Evolutionary conservation across 2,888 invertebrate species (phyloP).

Genomic region (Tholera decimalis): DNA sequence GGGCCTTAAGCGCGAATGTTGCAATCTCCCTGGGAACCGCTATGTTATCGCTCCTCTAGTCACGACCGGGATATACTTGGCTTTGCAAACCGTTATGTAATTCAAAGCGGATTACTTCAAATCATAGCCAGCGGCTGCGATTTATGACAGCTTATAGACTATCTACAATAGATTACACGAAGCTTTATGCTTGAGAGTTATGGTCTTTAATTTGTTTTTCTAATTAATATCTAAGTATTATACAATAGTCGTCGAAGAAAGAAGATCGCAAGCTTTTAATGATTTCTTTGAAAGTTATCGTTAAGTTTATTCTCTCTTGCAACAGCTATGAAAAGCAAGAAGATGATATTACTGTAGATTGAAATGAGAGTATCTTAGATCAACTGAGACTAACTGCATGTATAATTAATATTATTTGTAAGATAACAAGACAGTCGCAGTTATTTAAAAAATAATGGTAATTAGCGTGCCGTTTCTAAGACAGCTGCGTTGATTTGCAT

Average conservation of each 20-base stretch:
- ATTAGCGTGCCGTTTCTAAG: constrained; percentile 23
- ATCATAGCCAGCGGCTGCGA: constrained; percentile 77
- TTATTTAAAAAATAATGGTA: constrained; percentile 5
- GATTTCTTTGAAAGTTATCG: constrained; percentile 25
- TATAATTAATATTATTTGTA: not conserved
- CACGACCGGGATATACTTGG: constrained; percentile 81
- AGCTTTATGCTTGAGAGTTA: constrained; percentile 63
- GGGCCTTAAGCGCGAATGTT: constrained; percentile 72
- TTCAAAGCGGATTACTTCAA: constrained; percentile 74
- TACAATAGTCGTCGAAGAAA: constrained; percentile 48
- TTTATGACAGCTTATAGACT: constrained; percentile 77
- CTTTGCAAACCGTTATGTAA: constrained; percentile 79
- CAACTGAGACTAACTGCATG: not conserved
- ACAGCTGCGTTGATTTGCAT: constrained; percentile 40
- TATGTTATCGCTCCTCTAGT: constrained; percentile 76
- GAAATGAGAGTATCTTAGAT: not conserved
- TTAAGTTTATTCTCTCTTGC: constrained; percentile 18
- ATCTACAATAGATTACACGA: constrained; percentile 62
- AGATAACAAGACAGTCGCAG: not conserved
- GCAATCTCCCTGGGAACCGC: constrained; percentile 82
- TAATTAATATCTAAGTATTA: constrained; percentile 46
- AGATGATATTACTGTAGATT: not conserved
- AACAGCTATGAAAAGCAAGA: constrained; percentile 17
- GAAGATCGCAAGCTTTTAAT: constrained; percentile 10
- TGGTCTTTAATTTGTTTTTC: constrained; percentile 62